These are phyloP conservation scores for Stenurella melanura DNA, from an alignment of 2,888 invertebrate species.

Conservation along the genomic window DNA sequence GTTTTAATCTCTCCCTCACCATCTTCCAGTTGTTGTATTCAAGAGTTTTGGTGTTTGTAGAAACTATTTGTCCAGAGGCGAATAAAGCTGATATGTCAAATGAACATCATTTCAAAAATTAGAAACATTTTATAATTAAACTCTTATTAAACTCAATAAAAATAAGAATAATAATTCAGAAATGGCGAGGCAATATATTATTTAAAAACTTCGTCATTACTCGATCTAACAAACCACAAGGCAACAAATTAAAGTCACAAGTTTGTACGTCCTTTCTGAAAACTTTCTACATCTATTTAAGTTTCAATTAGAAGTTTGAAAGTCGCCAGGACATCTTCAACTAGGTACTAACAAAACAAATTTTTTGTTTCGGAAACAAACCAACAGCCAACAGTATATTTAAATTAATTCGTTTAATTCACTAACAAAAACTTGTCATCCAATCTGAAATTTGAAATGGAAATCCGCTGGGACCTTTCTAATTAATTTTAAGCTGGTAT, in stretches of 20 bases:
- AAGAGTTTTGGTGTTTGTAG: too few relatives aligned
- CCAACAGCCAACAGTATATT: conserved; percentile 30
- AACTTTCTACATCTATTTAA: conserved; percentile 38
- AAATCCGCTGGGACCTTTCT: conserved; percentile 40
- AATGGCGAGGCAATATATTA: too few relatives aligned
- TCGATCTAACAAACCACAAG: neutral
- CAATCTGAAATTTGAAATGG: conserved; percentile 43
- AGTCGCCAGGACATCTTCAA: conserved; percentile 33
- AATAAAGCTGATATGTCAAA: too few relatives aligned
- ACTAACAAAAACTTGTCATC: conserved; percentile 40
- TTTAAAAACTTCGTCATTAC: neutral
- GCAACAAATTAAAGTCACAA: conserved; percentile 9
- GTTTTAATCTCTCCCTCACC: too few relatives aligned
- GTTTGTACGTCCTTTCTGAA: conserved; percentile 28
- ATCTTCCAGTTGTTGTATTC: too few relatives aligned
- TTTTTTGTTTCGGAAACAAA: conserved; percentile 26
- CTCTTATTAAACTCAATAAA: too few relatives aligned
- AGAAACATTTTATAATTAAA: too few relatives aligned
- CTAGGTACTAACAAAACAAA: conserved; percentile 26
- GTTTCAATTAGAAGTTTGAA: conserved; percentile 40
- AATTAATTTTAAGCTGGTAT: conserved; percentile 41
- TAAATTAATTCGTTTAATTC: conserved; percentile 40
- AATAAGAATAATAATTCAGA: too few relatives aligned
- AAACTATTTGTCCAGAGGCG: too few relatives aligned
- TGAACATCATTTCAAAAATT: too few relatives aligned